Evolutionary conservation across 2,888 invertebrate species (phyloP).

Genomic region (Ornithoptera alexandrae): DNA sequence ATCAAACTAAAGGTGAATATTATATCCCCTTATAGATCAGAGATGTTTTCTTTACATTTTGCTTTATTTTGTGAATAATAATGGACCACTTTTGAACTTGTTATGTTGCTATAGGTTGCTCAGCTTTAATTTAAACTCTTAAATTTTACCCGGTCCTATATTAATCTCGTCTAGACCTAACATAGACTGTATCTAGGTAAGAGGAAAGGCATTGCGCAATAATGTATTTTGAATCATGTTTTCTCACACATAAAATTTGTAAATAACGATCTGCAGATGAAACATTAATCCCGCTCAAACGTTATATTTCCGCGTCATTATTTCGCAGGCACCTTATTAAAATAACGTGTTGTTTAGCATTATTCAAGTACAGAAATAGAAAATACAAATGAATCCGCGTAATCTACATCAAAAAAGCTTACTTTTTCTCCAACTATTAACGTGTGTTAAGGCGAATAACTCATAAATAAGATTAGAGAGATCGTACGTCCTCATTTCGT

Average conservation of each 20-base stretch:
- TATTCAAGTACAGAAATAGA: slow-evolving; percentile 53
- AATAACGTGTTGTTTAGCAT: slow-evolving; percentile 53
- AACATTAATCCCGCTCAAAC: slow-evolving; percentile 49
- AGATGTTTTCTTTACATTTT: too few relatives aligned
- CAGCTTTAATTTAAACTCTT: too few relatives aligned
- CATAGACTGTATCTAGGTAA: not conserved
- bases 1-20: too few relatives aligned
- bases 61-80: too few relatives aligned
- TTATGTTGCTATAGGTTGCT: too few relatives aligned
- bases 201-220: not conserved
- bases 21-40: too few relatives aligned
- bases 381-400: slow-evolving; percentile 60
- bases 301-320: slow-evolving; percentile 45
- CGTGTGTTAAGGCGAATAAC: slow-evolving; percentile 65
- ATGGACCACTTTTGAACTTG: too few relatives aligned
- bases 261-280: slow-evolving; percentile 25
- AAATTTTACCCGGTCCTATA: too few relatives aligned
- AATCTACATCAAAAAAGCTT: slow-evolving; percentile 70
- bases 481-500: slow-evolving; percentile 67
- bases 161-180: not conserved
- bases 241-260: slow-evolving; percentile 18
- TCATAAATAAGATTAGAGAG: slow-evolving; percentile 68
- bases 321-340: slow-evolving; percentile 51
- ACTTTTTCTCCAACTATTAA: slow-evolving; percentile 63
- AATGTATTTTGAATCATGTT: not conserved